A percentile compares a stretch with the other conserved stretches of the same genome.
phyloP scores from a whole-genome alignment of 2,113 vertebrate genomes.

The Tachysurus vachellii region DNA sequence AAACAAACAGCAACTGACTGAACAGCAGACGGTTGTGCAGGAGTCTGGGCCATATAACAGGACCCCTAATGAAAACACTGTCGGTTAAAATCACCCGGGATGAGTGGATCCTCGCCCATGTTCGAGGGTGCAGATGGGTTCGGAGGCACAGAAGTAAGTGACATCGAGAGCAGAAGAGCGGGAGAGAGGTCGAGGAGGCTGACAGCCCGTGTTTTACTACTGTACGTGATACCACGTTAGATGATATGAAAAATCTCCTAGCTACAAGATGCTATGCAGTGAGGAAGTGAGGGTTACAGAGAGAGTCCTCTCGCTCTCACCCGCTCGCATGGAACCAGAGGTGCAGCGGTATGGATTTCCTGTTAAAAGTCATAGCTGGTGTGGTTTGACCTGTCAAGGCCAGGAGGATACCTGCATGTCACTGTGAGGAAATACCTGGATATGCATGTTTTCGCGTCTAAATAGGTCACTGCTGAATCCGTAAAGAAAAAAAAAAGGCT shows the following conservation, averaged over 20 bases:
- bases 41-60: conserved; percentile 60
- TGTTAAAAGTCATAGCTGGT: conserved; percentile 51
- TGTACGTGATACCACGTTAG: neutral
- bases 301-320: conserved; percentile 23
- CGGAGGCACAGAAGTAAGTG: conserved; percentile 44
- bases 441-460: conserved; percentile 54
- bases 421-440: conserved; percentile 56
- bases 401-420: conserved; percentile 54
- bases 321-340: conserved; percentile 52
- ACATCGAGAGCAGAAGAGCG: conserved; percentile 41
- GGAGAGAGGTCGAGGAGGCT: neutral
- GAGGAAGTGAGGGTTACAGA: neutral
- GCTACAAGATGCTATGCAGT: conserved; percentile 16
- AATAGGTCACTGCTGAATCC: conserved; percentile 37
- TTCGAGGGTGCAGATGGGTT: conserved; percentile 41
- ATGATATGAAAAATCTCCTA: conserved; percentile 21
- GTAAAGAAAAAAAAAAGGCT: conserved; percentile 66
- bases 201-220: neutral
- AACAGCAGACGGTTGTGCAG: neutral
- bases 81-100: conserved; percentile 12
- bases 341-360: conserved; percentile 47
- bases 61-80: conserved; percentile 38
- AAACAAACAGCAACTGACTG: neutral
- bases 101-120: conserved; percentile 14
- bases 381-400: conserved; percentile 49